Conservation (phyloP, 1,140 invertebrate genomes). For the Neelides sp. region DNA sequence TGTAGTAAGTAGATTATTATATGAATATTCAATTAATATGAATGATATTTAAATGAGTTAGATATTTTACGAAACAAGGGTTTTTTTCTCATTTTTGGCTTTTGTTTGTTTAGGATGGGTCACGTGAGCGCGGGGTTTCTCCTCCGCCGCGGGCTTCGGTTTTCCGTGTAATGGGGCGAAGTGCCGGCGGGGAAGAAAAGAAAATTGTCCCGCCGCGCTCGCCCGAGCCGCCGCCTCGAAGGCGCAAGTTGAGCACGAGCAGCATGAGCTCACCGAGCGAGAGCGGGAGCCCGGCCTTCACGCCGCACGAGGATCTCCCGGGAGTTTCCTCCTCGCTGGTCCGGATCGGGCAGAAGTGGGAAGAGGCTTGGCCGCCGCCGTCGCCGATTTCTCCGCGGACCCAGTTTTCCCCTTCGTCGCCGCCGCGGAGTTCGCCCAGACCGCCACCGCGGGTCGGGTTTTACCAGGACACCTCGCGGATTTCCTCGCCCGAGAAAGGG, state of each 20-base stretch:
- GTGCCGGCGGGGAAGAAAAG: background rate
- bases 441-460: too few species aligned
- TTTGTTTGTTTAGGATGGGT: too few species aligned
- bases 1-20: too few species aligned
- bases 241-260: conserved; percentile 23
- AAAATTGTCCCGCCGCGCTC: background rate
- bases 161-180: background rate
- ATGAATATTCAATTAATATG: too few species aligned
- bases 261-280: conserved; percentile 27
- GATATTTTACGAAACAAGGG: too few species aligned
- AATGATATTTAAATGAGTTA: too few species aligned
- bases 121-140: too few species aligned
- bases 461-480: too few species aligned
- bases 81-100: too few species aligned
- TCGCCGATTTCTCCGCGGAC: background rate
- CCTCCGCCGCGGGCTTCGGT: background rate
- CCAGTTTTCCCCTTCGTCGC: too few species aligned
- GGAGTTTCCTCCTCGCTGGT: background rate
- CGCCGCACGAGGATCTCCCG: background rate
- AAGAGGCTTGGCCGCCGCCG: background rate
- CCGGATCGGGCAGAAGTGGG: background rate
- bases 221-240: conserved; percentile 9
- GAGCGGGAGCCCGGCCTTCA: background rate
- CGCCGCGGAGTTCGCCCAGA: too few species aligned
- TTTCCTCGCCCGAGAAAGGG: too few species aligned